Base-by-base conservation (phyloP, 1,140 invertebrate genomes). In the Psilanteris sp. region DNA sequence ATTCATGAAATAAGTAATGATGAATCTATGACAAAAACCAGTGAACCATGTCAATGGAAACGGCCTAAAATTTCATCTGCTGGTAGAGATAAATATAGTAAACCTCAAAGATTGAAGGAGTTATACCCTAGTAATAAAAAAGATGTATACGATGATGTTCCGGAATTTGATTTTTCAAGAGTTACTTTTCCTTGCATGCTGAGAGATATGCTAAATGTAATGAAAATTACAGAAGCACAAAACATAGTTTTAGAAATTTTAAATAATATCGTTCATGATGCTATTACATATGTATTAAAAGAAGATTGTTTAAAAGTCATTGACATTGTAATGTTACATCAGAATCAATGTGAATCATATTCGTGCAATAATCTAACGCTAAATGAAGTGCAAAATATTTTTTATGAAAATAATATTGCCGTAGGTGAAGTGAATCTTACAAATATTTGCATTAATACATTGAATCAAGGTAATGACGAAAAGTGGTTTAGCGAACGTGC, bases 1-100 rank as follows among this genome's bases (percentile, higher is more conserved):
- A 20, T 36, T 39, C 37, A 11, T 26, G 16, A 34, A 36, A n/a
- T n/a, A n/a, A n/a, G n/a, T n/a, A n/a, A n/a, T n/a, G n/a, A n/a
- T n/a, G n/a, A n/a, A n/a, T n/a, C n/a, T n/a, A n/a, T n/a, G n/a
- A n/a, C n/a, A n/a, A n/a, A n/a, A n/a, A n/a, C n/a, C n/a, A n/a
- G n/a, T n/a, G n/a, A n/a, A n/a, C 14, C 52, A 4, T 54, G 50
- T 39, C 11, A 16, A 15, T 59, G 54, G 54, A 59, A 34, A 59
- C 13, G 14, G 26, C 54, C 54, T 3, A 43, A 44, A 24, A 34
- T 59, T 3, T 32, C 37, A 43, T 59, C 39, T 3, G 39, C 18
- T 34, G 54, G 39, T 1, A 44, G 34, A 59, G 37, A 59, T 18
- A 59, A 59, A 16, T 44, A 59, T 6, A 44, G 20, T 11, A 59